Evolutionary conservation across 1,140 invertebrate species (phyloP).

Genomic region (Cydia amplana): DNA sequence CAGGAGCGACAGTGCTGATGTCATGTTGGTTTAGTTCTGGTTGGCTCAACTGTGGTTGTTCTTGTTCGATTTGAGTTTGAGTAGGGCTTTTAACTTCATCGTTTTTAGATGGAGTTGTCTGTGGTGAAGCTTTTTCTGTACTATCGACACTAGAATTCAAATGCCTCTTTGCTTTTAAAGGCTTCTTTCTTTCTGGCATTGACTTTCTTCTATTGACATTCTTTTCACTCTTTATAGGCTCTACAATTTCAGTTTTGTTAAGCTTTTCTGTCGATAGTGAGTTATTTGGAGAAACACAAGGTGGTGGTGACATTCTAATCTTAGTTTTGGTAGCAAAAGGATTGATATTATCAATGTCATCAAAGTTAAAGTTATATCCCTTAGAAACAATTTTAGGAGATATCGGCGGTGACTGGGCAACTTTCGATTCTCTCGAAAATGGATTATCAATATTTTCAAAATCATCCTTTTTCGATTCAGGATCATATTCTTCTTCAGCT

Average conservation of each 20-base stretch:
- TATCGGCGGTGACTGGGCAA: conserved; percentile 45
- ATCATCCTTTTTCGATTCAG: conserved; percentile 17
- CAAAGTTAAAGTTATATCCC: conserved; percentile 70
- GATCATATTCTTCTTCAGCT: conserved; percentile 29
- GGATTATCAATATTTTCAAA: conserved; percentile 42
- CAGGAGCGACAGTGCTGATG: neutral
- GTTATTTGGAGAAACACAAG: conserved; percentile 38
- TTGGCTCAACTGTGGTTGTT: neutral
- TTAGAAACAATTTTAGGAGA: conserved; percentile 55
- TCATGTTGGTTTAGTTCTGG: neutral
- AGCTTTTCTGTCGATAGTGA: conserved; percentile 25
- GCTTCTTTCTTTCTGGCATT: conserved; percentile 48
- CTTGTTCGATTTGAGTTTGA: neutral
- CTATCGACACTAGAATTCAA: conserved; percentile 43
- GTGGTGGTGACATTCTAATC: conserved; percentile 58
- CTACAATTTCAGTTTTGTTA: conserved; percentile 26
- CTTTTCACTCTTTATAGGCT: conserved; percentile 39
- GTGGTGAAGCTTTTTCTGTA: conserved; percentile 18
- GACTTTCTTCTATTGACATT: conserved; percentile 52
- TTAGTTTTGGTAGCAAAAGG: conserved; percentile 70
- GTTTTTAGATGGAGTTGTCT: neutral
- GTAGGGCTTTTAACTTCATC: neutral
- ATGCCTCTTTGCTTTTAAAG: conserved; percentile 41
- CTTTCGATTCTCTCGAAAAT: conserved; percentile 40
- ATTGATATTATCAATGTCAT: conserved; percentile 57